These are phyloP conservation scores for Sycobia sp. DNA, from an alignment of 1,140 invertebrate genomes.

Conservation along the genomic window DNA sequence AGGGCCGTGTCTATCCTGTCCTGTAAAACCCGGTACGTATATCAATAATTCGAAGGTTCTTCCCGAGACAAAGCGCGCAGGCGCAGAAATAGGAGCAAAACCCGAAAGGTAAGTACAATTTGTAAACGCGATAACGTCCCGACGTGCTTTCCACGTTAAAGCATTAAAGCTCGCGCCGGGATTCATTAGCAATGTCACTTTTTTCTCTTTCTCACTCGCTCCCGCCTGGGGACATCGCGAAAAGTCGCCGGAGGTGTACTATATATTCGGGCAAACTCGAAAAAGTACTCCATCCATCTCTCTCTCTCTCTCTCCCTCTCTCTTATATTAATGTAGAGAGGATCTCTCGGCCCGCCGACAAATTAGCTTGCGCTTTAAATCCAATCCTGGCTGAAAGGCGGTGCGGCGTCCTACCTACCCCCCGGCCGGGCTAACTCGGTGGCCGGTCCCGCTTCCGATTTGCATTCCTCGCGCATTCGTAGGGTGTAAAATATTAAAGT, in stretches of 20 bases:
- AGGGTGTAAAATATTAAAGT: constrained; percentile 59
- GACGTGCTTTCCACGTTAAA: constrained; percentile 1
- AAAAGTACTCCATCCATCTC: background rate
- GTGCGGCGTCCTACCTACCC: too few species aligned
- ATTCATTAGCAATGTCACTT: constrained; percentile 27
- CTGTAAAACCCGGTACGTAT: too few species aligned
- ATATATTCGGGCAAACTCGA: too few species aligned
- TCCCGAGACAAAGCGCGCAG: background rate
- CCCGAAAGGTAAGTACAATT: constrained; percentile 10
- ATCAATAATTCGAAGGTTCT: background rate
- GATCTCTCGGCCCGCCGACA: constrained; percentile 49
- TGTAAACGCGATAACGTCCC: background rate
- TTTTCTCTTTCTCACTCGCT: too few species aligned
- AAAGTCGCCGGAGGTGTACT: too few species aligned
- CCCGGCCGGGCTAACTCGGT: background rate
- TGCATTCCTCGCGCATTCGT: constrained; percentile 57
- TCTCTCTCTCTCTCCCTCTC: background rate
- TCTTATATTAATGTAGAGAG: constrained; percentile 33
- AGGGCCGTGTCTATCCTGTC: too few species aligned
- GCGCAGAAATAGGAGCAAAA: too few species aligned
- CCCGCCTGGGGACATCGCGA: too few species aligned
- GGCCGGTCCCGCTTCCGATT: constrained; percentile 32
- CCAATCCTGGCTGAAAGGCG: constrained; percentile 45
- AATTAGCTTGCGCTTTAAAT: constrained; percentile 58
- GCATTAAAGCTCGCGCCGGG: constrained; percentile 27